phyloP scores from a whole-genome alignment of 2,888 invertebrate species.

The Ennomos quercinarius region DNA sequence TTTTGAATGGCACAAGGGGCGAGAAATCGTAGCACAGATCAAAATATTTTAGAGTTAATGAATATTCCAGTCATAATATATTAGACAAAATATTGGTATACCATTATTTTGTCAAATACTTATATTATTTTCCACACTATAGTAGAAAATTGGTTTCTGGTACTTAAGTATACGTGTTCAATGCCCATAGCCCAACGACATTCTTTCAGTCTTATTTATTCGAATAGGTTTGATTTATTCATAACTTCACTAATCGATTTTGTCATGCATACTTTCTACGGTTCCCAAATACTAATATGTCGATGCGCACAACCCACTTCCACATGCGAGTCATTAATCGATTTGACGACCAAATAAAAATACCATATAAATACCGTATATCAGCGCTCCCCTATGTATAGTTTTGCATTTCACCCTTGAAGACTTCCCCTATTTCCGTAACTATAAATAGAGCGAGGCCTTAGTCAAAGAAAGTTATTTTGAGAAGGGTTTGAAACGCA shows the following conservation, averaged over 20 bases:
- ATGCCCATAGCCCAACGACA: too few species aligned
- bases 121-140: too few species aligned
- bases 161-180: too few species aligned
- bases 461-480: slow-evolving; percentile 27
- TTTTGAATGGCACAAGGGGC: too few species aligned
- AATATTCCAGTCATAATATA: too few species aligned
- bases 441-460: slow-evolving; percentile 34
- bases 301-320: neutral
- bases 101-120: too few species aligned
- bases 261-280: neutral
- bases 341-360: slow-evolving; percentile 25
- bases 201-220: neutral
- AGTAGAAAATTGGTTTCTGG: too few species aligned
- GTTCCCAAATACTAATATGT: slow-evolving; percentile 2
- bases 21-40: too few species aligned
- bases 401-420: slow-evolving; percentile 34
- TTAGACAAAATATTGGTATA: too few species aligned
- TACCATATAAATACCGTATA: slow-evolving; percentile 10
- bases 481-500: slow-evolving; percentile 26
- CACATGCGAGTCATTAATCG: slow-evolving; percentile 10
- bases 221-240: neutral
- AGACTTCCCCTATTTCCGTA: slow-evolving; percentile 30
- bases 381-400: slow-evolving; percentile 7
- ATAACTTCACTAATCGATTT: neutral
- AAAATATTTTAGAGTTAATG: too few species aligned